Evolutionary conservation across 2,888 invertebrate species (phyloP).

Genomic region (Linnaemya tessellans): DNA sequence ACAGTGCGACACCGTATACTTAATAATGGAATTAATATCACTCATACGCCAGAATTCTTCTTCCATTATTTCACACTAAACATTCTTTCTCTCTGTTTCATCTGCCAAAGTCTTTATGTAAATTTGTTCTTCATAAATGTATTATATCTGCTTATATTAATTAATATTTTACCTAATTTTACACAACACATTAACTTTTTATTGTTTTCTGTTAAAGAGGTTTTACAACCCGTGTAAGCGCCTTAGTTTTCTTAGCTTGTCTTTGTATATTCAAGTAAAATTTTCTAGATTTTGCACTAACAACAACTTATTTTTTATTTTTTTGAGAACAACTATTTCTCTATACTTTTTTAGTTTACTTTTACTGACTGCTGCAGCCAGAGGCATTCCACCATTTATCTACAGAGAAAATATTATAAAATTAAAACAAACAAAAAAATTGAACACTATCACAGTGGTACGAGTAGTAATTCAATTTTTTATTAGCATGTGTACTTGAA

Average conservation of each 20-base stretch:
- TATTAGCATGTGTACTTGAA: background rate
- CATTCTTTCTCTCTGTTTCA: background rate
- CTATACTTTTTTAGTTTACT: background rate
- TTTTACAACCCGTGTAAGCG: background rate
- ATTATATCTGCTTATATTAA: background rate
- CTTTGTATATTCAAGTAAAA: background rate
- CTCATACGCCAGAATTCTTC: background rate
- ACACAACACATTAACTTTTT: constrained; percentile 3
- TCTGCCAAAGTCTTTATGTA: background rate
- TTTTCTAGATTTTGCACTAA: constrained; percentile 1
- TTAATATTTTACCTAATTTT: background rate
- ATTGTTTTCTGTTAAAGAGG: background rate
- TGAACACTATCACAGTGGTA: constrained; percentile 5
- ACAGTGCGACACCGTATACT: background rate
- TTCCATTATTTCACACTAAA: background rate
- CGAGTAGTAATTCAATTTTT: background rate
- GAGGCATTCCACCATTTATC: constrained; percentile 2
- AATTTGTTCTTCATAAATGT: background rate
- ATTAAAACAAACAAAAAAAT: constrained; percentile 9
- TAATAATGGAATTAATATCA: background rate
- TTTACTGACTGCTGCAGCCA: background rate
- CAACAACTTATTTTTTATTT: constrained; percentile 41
- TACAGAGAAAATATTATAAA: background rate
- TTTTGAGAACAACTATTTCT: background rate
- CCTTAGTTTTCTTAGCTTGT: background rate